Base-by-base conservation (phyloP, 2,113 vertebrate genomes). In the Athene noctua region DNA sequence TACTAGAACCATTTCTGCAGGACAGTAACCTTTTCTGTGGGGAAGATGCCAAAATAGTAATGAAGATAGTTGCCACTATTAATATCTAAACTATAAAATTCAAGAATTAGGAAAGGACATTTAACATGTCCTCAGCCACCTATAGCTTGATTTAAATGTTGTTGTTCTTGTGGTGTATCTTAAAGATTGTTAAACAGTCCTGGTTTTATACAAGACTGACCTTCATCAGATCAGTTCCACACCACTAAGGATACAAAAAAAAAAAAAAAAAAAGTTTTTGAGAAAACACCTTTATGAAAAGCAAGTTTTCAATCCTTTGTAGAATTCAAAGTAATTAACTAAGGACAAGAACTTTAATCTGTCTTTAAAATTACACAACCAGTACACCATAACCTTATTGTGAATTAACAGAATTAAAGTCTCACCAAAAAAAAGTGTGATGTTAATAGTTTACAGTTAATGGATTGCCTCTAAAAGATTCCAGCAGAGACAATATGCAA, bases 361-460 rank as follows among this genome's bases (percentile, higher is more conserved):
- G 26, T 59, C 54, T 73, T 88, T 80, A 78, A 89, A 92, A 77
- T 36, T 75, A 52, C 49, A 86, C 78, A 97, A 66, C 46, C 44
- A 40, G 49, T 29, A 44, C 6, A 44, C 32, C 22, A 34, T 63
- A 89, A 84, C 30, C 6, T 80, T 73, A n/a, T 19, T 62, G 54
- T 89, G 75, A 95, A 84, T 91, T 77, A 83, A 57, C 40, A 86
- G 11, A 68, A 68, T 68, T 47, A 38, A 88, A 80, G 3, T 74
- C n/a, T 71, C 63, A 75, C 38, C 38, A 44, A 72, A 47, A 68
- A 65, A 87, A 90, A 29, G 30, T 87, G 61, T 71, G n/a, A 79
- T 71, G 32, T 40, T 83, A 78, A 71, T 46, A 21, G 9, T 13
- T 73, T 78, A 12, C 20, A 51, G 47, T 63, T 66, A 95, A 90